Conservation (phyloP, 2,797 vertebrate genomes). For the Oreonectes daqikongensis region DNA sequence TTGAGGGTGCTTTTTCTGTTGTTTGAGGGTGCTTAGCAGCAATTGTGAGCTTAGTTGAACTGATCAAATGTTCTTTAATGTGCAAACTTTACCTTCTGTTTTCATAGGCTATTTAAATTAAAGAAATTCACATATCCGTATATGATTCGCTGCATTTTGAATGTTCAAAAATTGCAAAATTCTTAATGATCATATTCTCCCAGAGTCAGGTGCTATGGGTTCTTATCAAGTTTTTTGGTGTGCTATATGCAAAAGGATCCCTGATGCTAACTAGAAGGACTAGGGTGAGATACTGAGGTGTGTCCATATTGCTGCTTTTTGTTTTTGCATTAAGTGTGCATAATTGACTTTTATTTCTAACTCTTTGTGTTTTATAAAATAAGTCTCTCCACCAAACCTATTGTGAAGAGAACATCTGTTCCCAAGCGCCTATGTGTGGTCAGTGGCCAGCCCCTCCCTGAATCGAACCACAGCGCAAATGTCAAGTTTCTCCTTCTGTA, state of each 20-base stretch:
- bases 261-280: not conserved
- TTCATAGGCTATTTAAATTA: no score
- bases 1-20: no score
- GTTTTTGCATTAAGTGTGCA: not conserved
- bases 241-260: not conserved
- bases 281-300: not conserved
- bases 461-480: slow-evolving; percentile 13
- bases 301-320: not conserved
- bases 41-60: no score
- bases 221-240: not conserved
- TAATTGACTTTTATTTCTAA: not conserved
- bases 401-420: slow-evolving; percentile 34
- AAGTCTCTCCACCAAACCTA: slow-evolving; percentile 13
- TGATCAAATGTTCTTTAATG: no score
- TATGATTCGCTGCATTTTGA: no score
- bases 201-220: not conserved
- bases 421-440: slow-evolving; percentile 32
- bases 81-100: no score
- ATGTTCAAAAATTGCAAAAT: no score
- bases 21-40: no score
- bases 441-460: slow-evolving; percentile 13
- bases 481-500: slow-evolving; percentile 31
- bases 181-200: no score
- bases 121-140: no score
- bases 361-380: slow-evolving; percentile 23